These are phyloP conservation scores for Agonum fuliginosum DNA, from an alignment of 2,888 invertebrate species.

Conservation along the genomic window DNA sequence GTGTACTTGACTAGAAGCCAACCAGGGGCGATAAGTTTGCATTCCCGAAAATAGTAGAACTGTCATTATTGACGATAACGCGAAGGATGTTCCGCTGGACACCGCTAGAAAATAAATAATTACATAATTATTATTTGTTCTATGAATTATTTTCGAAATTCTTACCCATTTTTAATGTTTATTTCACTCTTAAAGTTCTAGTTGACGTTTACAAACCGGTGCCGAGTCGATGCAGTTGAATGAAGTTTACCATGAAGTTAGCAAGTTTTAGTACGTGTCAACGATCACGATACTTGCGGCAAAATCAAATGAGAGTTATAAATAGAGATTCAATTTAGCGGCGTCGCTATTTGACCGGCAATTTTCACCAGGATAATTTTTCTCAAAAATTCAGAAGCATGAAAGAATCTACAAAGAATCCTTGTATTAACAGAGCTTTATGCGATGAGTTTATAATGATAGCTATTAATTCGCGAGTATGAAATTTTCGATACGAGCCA, in stretches of 20 bases:
- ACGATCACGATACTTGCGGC: not conserved
- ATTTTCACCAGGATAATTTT: no score
- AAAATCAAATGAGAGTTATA: no score
- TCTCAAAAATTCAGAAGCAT: no score
- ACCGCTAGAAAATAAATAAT: constrained; percentile 76
- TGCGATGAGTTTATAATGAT: no score
- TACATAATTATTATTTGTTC: not conserved
- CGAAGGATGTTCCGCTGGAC: constrained; percentile 84
- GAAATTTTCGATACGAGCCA: no score
- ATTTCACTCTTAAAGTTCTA: not conserved
- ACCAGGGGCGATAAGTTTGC: constrained; percentile 91
- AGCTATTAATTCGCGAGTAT: no score
- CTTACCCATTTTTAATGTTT: constrained; percentile 41
- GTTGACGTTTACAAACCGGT: constrained; percentile 7
- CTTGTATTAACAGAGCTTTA: no score
- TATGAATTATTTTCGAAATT: not conserved
- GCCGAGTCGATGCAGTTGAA: no score
- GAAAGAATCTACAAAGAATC: no score
- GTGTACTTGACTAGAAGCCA: constrained; percentile 86
- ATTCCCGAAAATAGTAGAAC: constrained; percentile 92
- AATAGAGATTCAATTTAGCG: no score
- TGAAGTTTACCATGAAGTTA: not conserved
- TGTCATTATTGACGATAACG: constrained; percentile 86
- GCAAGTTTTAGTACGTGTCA: constrained; percentile 11
- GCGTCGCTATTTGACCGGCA: no score